Base-by-base conservation (phyloP, 2,113 vertebrate genomes). In the Columba livia region DNA sequence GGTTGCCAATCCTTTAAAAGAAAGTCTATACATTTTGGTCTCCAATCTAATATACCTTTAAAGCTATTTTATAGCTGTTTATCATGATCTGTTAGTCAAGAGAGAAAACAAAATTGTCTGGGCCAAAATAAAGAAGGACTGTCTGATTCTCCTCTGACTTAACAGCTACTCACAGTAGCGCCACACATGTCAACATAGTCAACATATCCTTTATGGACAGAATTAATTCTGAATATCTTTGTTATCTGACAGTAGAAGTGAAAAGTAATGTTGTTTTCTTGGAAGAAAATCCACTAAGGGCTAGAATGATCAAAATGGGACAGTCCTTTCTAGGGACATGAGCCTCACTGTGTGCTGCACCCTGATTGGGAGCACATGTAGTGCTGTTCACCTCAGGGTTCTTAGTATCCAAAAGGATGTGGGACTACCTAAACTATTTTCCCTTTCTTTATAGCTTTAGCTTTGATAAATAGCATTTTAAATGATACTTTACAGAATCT, bases 331-430 rank as follows among this genome's bases (percentile, higher is more conserved):
- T 32, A 17, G 42, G 48, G 44, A 19, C 44, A 47, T 10, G 18
- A 47, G 18, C 15, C 18, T 9, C 44, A 47, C 44, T 19, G 17
- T 47, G 14, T 9, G 2, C 25, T 14, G 21, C 9, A n/a, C 5
- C 13, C 4, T 20, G 25, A 38, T 10, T 15, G 3, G 56, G 29
- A 21, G 9, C 20, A 9, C 1, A 0, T 5, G 26, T 15, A 11
- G 11, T 75, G 53, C 36, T 53, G 48, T 3, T 1, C 2, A 8
- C 16, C 16, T 56, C 1, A 0, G 29, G 23, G 11, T 42, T 67
- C 10, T 51, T 6, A 9, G 9, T 3, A 10, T 25, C 23, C 29
- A 21, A 85, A 65, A 44, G 10, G 9, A 40, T 4, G 3, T 29
- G 13, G 6, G 56, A n/a, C 61, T 47, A 47, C 25, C 34, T 66